Base-by-base conservation (phyloP, 2,113 vertebrate species). In the Plectropomus leopardus region DNA sequence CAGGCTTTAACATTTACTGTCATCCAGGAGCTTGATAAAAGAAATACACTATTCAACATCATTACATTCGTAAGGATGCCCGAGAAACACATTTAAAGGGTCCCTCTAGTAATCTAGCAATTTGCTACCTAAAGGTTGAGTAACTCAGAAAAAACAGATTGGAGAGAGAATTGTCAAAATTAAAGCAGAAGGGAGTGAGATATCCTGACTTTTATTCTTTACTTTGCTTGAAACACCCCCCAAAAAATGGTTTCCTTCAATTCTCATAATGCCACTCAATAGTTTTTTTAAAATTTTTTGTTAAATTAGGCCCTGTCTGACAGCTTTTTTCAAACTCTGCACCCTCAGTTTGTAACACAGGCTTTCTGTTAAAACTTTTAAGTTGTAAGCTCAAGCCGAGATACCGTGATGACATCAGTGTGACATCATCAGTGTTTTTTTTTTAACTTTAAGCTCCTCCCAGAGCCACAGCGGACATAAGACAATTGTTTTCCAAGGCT, bases 351-450 rank as follows among this genome's bases (percentile, higher is more conserved):
- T 54, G 24, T 5, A 15, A 30, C 26, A 24, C 24, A 19, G 5
- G 9, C 15, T 61, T 40, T 65, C 5, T 1, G 10, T 26, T 21
- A 21, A 40, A 19, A 36, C 11, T 3, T 32, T 4, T 8, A 34
- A 36, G 17, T 8, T 10, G 30, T 0, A 2, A 26, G 6, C 13
- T 4, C 24, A 23, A 16, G 24, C 6, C 13, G 26, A 59, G 14
- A 42, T n/a, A 68, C 42, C 11, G 23, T 19, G 21, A 24, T 63
- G 58, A 57, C 51, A 65, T 67, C 63, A 74, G 7, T 40, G 15
- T 63, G 79, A 68, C 78, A 54, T 69, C 71, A 68, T 23, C 9
- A 8, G 48, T 16, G 26, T 59, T 50, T 51, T 11, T 19, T 34
- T 32, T 21, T 5, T 23, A 59, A n/a, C 26, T 59, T 30, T n/a